These are phyloP conservation scores for Eira barbara DNA, from an alignment of 2,113 vertebrate species.

Conservation along the genomic window DNA sequence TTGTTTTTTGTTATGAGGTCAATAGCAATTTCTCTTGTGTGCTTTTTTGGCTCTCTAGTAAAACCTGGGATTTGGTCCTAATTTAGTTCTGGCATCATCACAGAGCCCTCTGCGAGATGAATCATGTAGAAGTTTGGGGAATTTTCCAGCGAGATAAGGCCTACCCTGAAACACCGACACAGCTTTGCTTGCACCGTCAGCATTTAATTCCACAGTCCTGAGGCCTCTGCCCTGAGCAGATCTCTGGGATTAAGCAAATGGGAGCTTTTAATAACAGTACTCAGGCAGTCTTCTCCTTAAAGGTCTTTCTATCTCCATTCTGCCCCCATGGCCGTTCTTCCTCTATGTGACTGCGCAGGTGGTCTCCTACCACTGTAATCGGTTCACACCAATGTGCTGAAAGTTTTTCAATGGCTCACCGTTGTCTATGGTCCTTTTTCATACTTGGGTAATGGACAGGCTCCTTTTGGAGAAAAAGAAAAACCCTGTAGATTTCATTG, in stretches of 20 bases:
- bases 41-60: neutral
- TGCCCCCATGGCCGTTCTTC: neutral
- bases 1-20: neutral
- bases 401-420: neutral
- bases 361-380: neutral
- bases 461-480: conserved; percentile 24
- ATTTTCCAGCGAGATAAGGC: neutral
- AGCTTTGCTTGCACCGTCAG: neutral
- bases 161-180: neutral
- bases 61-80: conserved; percentile 11
- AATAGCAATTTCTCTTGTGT: neutral
- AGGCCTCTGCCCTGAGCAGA: neutral
- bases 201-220: neutral
- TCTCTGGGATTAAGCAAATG: neutral
- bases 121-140: neutral
- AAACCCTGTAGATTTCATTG: neutral
- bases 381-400: neutral
- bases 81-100: conserved; percentile 19
- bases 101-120: neutral
- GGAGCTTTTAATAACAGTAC: neutral
- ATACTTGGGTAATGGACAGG: neutral
- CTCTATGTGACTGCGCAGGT: neutral
- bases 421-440: neutral
- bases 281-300: neutral
- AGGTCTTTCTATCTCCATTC: neutral